Evolutionary conservation across 2,113 vertebrate species (phyloP).

Genomic region (Trichechus manatus): DNA sequence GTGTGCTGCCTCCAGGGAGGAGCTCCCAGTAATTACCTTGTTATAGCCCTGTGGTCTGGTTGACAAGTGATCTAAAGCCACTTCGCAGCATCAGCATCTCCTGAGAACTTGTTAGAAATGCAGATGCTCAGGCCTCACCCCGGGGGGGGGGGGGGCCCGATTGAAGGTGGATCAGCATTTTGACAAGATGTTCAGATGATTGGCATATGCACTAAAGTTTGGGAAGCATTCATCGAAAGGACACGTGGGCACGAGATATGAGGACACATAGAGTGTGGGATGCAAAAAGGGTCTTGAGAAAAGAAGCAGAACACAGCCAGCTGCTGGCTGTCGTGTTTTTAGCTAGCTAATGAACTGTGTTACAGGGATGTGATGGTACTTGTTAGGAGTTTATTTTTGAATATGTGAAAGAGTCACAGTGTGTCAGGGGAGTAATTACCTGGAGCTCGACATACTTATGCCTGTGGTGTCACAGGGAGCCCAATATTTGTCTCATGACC

Average conservation of each 20-base stretch:
- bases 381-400: constrained; percentile 8
- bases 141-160: accelerated
- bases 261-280: background rate
- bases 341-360: background rate
- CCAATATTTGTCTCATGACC: constrained; percentile 39
- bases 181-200: background rate
- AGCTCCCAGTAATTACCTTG: constrained; percentile 42
- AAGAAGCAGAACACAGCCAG: background rate
- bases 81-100: background rate
- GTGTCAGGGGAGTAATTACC: constrained; percentile 56
- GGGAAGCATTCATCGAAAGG: background rate
- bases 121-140: background rate
- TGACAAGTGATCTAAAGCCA: constrained; percentile 12
- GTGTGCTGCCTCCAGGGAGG: background rate
- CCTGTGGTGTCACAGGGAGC: constrained; percentile 13
- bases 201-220: background rate
- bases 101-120: constrained; percentile 8
- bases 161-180: background rate
- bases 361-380: background rate
- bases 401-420: constrained; percentile 61
- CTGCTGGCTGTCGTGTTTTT: background rate
- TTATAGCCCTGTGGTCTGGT: background rate
- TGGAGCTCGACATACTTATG: constrained; percentile 46
- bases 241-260: background rate
- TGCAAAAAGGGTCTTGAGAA: background rate